Percentiles rank a stretch among this genome's conserved stretches.
Evolutionary conservation across 2,888 invertebrate species (phyloP).

Genomic region (Encarsia formosa): DNA sequence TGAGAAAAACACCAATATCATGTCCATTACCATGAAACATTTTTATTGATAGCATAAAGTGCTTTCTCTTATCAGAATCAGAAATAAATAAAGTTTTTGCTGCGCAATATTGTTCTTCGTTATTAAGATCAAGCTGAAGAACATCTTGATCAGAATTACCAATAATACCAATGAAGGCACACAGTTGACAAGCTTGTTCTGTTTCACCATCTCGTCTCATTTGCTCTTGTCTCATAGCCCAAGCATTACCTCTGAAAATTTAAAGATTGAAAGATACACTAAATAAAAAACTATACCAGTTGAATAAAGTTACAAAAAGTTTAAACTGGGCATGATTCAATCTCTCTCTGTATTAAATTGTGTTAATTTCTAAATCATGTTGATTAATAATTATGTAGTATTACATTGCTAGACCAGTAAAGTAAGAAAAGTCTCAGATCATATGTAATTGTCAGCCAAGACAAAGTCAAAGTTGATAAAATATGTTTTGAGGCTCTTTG

Average conservation of each 20-base stretch:
- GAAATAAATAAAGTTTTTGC: slow-evolving; percentile 99
- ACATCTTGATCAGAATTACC: slow-evolving; percentile 23
- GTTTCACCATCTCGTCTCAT: slow-evolving; percentile 58
- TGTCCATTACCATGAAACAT: slow-evolving; percentile 99
- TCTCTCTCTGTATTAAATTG: no score
- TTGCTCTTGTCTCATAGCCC: slow-evolving; percentile 92
- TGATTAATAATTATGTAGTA: no score
- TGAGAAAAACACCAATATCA: slow-evolving; percentile 91
- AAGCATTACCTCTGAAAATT: slow-evolving; percentile 80
- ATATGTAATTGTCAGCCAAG: no score
- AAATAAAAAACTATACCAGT: no score
- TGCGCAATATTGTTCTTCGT: slow-evolving; percentile 98
- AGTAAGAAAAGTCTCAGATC: no score
- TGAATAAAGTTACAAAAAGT: no score
- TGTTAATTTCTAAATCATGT: no score
- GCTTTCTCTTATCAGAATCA: slow-evolving; percentile 82
- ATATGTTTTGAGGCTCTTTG: no score
- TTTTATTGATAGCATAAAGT: slow-evolving; percentile 74
- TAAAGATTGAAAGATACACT: no score
- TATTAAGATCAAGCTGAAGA: slow-evolving; percentile 70
- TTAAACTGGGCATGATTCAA: no score
- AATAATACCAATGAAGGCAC: slow-evolving; percentile 26
- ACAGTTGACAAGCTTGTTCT: slow-evolving; percentile 20
- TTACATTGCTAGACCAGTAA: no score
- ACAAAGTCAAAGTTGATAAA: no score